Evolutionary conservation across 2,888 invertebrate genomes (phyloP).

Genomic region (Drosophila phalerata): DNA sequence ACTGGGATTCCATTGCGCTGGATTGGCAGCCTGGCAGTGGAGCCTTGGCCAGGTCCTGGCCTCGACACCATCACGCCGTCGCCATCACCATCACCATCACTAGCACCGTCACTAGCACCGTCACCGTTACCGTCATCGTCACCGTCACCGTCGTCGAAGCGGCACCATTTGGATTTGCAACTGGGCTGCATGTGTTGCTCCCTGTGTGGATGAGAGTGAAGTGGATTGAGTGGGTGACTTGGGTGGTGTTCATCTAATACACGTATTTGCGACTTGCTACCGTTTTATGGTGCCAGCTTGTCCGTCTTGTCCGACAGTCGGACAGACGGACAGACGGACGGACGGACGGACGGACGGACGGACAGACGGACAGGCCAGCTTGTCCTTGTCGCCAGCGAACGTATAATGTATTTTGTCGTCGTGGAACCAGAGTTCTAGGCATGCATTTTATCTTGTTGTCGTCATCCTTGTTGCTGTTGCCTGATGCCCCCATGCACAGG

Average conservation of each 20-base stretch:
- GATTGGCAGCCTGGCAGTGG: slow-evolving; percentile 58
- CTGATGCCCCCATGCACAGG: slow-evolving; percentile 63
- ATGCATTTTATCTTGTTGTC: slow-evolving; percentile 78
- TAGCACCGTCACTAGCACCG: not conserved
- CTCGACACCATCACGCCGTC: slow-evolving; percentile 31
- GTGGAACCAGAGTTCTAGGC: slow-evolving; percentile 54
- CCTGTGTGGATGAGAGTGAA: not conserved
- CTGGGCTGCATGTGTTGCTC: slow-evolving; percentile 50
- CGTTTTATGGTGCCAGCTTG: slow-evolving; percentile 57
- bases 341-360: not conserved
- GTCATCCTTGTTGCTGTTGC: slow-evolving; percentile 61
- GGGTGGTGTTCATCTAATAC: slow-evolving; percentile 9
- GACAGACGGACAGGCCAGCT: not conserved
- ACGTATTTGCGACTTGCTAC: slow-evolving; percentile 66
- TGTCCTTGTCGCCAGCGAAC: slow-evolving; percentile 42
- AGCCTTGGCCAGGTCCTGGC: slow-evolving; percentile 37
- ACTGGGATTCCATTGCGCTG: slow-evolving; percentile 70
- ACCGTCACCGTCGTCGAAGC: slow-evolving; percentile 11
- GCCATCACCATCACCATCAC: slow-evolving; percentile 5
- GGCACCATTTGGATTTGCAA: slow-evolving; percentile 50
- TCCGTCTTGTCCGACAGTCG: slow-evolving; percentile 6
- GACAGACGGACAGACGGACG: not conserved
- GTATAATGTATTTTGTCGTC: slow-evolving; percentile 22
- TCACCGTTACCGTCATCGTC: slow-evolving; percentile 5
- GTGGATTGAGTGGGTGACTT: slow-evolving; percentile 1